Conservation (phyloP, 1,140 invertebrate genomes). For the Caenorhabditis latens region DNA sequence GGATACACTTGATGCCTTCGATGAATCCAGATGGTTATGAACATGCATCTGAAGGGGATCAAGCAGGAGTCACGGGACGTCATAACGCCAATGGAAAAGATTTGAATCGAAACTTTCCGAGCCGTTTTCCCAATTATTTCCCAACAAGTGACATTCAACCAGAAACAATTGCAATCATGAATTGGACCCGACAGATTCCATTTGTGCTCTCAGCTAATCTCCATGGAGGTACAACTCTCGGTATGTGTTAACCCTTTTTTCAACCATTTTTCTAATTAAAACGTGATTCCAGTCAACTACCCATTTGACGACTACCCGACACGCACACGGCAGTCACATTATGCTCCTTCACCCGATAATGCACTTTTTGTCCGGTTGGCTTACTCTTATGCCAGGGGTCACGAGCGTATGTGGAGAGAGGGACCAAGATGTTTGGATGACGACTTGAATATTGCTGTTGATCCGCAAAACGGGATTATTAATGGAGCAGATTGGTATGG, state of each 20-base stretch:
- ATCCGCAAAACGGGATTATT: constrained; percentile 78
- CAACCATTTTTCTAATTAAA: constrained; percentile 7
- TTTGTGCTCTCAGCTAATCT: constrained; percentile 96
- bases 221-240: constrained; percentile 91
- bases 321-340: constrained; percentile 53
- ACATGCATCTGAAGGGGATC: constrained; percentile 66
- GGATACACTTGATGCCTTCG: constrained; percentile 90
- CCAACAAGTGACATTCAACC: constrained; percentile 78
- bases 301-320: constrained; percentile 86
- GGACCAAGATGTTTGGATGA: constrained; percentile 67
- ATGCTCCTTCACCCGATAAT: constrained; percentile 83
- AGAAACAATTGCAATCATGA: constrained; percentile 90
- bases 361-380: constrained; percentile 87
- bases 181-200: constrained; percentile 87
- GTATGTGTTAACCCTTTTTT: background rate
- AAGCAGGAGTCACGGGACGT: constrained; percentile 81
- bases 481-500: constrained; percentile 79
- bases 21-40: constrained; percentile 93
- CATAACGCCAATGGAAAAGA: constrained; percentile 87
- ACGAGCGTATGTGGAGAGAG: constrained; percentile 70
- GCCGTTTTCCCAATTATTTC: constrained; percentile 59
- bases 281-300: constrained; percentile 82
- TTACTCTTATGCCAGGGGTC: constrained; percentile 83
- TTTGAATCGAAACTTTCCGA: constrained; percentile 94
- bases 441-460: constrained; percentile 72